phyloP scores from a whole-genome alignment of 2,113 vertebrate genomes.

The Jacana jacana region DNA sequence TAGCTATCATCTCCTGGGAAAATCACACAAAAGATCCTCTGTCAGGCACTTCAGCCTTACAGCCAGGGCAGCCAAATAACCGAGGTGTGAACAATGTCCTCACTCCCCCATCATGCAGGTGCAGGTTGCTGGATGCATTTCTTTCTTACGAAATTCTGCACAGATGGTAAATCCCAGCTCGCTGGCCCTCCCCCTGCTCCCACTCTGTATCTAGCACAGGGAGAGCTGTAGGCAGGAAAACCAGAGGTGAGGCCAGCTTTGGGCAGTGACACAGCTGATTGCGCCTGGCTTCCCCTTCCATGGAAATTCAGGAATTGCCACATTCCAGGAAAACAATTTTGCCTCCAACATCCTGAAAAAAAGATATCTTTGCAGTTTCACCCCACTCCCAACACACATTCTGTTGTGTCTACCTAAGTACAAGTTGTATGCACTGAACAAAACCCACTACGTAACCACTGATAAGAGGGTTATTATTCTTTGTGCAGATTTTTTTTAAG shows the following conservation, averaged over 20 bases:
- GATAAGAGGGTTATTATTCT: neutral
- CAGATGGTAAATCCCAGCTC: neutral
- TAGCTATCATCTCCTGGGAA: neutral
- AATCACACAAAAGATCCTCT: neutral
- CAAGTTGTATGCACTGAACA: neutral
- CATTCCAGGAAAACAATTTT: slow-evolving; percentile 36
- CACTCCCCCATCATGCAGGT: neutral
- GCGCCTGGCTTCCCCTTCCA: neutral
- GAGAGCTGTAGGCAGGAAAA: neutral
- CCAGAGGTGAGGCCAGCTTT: neutral
- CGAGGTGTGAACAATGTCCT: neutral
- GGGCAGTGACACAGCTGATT: neutral
- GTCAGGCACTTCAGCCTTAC: neutral
- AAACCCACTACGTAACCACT: neutral
- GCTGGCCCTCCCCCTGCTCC: neutral
- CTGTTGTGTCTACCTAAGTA: neutral
- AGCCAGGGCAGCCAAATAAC: neutral
- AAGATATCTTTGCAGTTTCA: neutral
- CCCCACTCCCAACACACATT: neutral
- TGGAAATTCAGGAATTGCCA: slow-evolving; percentile 13
- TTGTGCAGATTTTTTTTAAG: neutral
- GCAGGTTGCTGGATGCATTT: neutral
- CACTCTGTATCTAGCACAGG: neutral
- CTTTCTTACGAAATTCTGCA: neutral
- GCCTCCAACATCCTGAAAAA: neutral